phyloP scores from a whole-genome alignment of 2,888 invertebrate genomes.

The Holacanthella duospinosa region DNA sequence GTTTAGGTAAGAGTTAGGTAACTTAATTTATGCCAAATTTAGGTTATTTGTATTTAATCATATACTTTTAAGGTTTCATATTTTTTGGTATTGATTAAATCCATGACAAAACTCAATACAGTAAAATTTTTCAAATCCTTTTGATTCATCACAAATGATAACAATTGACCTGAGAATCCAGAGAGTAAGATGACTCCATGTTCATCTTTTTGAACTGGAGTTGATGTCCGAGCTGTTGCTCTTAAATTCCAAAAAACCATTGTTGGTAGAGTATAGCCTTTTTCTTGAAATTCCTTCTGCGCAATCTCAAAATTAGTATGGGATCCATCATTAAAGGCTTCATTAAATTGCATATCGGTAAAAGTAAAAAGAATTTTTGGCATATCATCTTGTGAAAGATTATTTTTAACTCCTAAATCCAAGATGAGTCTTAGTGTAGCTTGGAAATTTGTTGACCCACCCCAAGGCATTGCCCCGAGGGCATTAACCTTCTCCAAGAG shows the following conservation, averaged over 20 bases:
- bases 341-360: slow-evolving; percentile 29
- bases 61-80: slow-evolving; percentile 3
- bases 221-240: slow-evolving; percentile 11
- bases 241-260: slow-evolving; percentile 32
- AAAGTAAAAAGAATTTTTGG: slow-evolving; percentile 24
- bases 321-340: slow-evolving; percentile 10
- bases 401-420: slow-evolving; percentile 13
- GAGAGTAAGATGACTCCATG: slow-evolving; percentile 17
- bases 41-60: too few relatives aligned
- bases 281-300: slow-evolving; percentile 13
- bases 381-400: slow-evolving; percentile 19
- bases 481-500: slow-evolving; percentile 15
- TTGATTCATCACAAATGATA: slow-evolving; percentile 19
- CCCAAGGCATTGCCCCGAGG: slow-evolving; percentile 19
- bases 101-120: slow-evolving; percentile 11
- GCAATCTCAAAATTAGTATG: slow-evolving; percentile 23
- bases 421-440: slow-evolving; percentile 20
- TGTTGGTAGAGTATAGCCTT: slow-evolving; percentile 18
- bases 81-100: slow-evolving; percentile 11
- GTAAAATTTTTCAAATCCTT: slow-evolving; percentile 5
- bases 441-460: slow-evolving; percentile 21
- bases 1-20: too few relatives aligned
- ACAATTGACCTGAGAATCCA: slow-evolving; percentile 26
- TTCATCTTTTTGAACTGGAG: slow-evolving; percentile 23
- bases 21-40: too few relatives aligned